A percentile compares a stretch with the other conserved stretches of the same genome.
phyloP scores from a whole-genome alignment of 2,888 invertebrate genomes.

The Zygogramma bicolorata region DNA sequence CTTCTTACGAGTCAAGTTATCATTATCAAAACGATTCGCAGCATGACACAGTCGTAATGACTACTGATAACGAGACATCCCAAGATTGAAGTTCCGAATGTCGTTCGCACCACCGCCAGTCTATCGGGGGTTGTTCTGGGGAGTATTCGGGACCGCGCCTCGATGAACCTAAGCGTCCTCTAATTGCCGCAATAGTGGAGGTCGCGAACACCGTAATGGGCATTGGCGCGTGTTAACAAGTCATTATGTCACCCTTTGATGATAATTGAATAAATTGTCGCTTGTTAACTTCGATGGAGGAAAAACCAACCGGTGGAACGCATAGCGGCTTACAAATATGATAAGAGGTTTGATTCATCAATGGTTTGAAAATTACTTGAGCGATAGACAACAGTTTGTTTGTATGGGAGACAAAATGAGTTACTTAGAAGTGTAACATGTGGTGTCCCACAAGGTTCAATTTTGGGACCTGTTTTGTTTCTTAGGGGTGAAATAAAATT shows the following conservation, averaged over 20 bases:
- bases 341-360: too few species aligned
- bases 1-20: too few species aligned
- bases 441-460: too few species aligned
- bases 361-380: too few species aligned
- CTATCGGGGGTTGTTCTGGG: conserved; percentile 7
- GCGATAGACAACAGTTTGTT: not conserved
- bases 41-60: not conserved
- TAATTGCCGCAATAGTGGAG: conserved; percentile 52
- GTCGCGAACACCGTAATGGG: conserved; percentile 46
- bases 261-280: conserved; percentile 45
- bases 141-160: conserved; percentile 12
- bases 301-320: conserved; percentile 20
- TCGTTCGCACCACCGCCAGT: not conserved
- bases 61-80: not conserved
- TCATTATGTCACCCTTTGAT: conserved; percentile 50
- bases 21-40: too few species aligned
- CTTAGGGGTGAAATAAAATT: too few species aligned
- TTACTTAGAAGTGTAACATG: not conserved
- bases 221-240: conserved; percentile 52
- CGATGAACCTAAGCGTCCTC: conserved; percentile 41
- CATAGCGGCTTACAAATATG: not conserved
- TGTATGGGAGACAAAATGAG: not conserved
- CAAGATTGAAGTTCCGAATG: not conserved
- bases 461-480: too few species aligned
- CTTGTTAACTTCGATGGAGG: conserved; percentile 30